Conservation (phyloP, 2,797 vertebrate species). For the Lithobates sylvaticus region DNA sequence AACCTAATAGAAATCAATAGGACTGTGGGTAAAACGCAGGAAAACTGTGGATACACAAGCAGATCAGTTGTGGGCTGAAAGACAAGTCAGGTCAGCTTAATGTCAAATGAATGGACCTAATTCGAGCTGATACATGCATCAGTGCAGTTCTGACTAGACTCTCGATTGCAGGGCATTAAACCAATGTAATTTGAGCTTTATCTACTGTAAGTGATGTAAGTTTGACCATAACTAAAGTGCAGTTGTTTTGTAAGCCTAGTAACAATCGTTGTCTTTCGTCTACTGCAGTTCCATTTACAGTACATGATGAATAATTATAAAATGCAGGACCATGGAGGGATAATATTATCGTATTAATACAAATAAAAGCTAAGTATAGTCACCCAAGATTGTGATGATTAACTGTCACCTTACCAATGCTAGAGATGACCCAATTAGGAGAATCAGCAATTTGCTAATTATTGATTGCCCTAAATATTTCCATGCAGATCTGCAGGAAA, state of each 20-base stretch:
- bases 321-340: background rate
- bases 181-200: background rate
- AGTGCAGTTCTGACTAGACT: background rate
- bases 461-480: background rate
- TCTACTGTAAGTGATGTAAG: background rate
- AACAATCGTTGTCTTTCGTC: too few relatives aligned
- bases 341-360: background rate
- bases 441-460: background rate
- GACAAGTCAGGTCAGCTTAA: background rate
- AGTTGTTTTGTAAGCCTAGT: too few relatives aligned
- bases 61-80: background rate
- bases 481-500: background rate
- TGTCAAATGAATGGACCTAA: background rate
- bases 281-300: background rate
- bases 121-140: conserved; percentile 3
- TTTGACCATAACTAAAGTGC: background rate
- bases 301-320: background rate
- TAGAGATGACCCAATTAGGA: background rate
- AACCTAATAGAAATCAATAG: too few relatives aligned
- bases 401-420: background rate
- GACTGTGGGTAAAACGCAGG: too few relatives aligned
- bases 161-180: background rate
- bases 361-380: background rate
- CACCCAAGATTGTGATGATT: background rate
- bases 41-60: too few relatives aligned